phyloP scores from a whole-genome alignment of 2,113 vertebrate genomes.

The Colistium nudipinnis region DNA sequence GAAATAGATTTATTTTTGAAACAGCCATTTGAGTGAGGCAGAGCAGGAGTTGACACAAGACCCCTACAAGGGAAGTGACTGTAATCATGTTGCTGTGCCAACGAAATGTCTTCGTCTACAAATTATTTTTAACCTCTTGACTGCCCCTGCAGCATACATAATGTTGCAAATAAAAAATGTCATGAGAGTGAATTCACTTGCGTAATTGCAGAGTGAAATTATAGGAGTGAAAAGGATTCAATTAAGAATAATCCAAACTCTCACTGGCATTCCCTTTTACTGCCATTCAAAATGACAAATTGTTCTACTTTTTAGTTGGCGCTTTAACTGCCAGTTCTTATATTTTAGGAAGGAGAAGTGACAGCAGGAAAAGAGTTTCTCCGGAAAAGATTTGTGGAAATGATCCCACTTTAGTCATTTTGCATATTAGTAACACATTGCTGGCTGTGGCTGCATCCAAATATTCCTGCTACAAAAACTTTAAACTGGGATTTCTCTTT shows the following conservation, averaged over 20 bases:
- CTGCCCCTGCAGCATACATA: neutral
- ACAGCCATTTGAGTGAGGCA: conserved; percentile 33
- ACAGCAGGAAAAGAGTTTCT: neutral
- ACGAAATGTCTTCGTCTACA: conserved; percentile 59
- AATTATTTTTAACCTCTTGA: neutral
- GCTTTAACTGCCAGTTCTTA: neutral
- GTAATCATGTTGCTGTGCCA: conserved; percentile 48
- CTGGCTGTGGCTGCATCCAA: neutral
- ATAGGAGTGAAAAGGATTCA: neutral
- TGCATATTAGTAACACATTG: neutral
- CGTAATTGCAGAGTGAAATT: neutral
- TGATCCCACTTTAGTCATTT: neutral
- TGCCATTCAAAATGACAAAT: neutral
- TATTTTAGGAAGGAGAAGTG: conserved; percentile 9
- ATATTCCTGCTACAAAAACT: no score
- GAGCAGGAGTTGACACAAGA: conserved; percentile 34
- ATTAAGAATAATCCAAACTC: neutral
- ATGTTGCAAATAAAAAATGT: neutral
- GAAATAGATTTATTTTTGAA: conserved; percentile 55
- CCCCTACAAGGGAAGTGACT: conserved; percentile 17
- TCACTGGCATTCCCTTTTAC: neutral
- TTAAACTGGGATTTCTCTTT: neutral
- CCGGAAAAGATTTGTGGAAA: neutral
- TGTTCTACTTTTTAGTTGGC: neutral
- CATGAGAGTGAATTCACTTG: neutral